Conservation (phyloP, 1,140 invertebrate genomes). For the Penaeus japonicus region DNA sequence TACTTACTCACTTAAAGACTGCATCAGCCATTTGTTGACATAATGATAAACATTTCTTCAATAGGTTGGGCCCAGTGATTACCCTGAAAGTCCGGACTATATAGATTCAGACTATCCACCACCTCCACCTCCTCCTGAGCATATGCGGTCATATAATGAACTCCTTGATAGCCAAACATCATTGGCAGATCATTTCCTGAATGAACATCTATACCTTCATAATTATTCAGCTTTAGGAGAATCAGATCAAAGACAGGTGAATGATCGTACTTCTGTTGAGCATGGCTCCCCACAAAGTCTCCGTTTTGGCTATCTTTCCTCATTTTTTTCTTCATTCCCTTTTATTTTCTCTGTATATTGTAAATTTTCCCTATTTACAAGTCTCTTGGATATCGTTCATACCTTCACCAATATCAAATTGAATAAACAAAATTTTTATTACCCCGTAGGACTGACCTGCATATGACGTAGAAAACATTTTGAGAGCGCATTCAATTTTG, state of each 20-base stretch:
- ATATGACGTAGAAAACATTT: too few relatives aligned
- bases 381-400: too few relatives aligned
- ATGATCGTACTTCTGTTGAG: not conserved
- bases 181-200: not conserved
- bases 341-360: too few relatives aligned
- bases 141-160: constrained; percentile 45
- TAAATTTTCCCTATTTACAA: too few relatives aligned
- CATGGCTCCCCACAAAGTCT: not conserved
- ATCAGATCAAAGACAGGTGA: constrained; percentile 27
- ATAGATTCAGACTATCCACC: constrained; percentile 47
- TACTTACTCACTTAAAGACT: too few relatives aligned
- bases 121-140: constrained; percentile 48
- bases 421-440: too few relatives aligned
- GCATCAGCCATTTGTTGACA: too few relatives aligned
- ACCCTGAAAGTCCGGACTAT: constrained; percentile 40
- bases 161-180: constrained; percentile 16
- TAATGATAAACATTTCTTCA: too few relatives aligned
- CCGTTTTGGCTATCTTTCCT: not conserved
- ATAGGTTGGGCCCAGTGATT: constrained; percentile 39
- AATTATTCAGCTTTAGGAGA: constrained; percentile 32
- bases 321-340: not conserved
- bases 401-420: too few relatives aligned
- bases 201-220: constrained; percentile 21
- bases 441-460: too few relatives aligned
- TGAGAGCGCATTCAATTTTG: too few relatives aligned